Percentiles rank a stretch among this genome's conserved stretches.
phyloP scores from a whole-genome alignment of 2,888 invertebrate species.

The Drosophila maculinotata region DNA sequence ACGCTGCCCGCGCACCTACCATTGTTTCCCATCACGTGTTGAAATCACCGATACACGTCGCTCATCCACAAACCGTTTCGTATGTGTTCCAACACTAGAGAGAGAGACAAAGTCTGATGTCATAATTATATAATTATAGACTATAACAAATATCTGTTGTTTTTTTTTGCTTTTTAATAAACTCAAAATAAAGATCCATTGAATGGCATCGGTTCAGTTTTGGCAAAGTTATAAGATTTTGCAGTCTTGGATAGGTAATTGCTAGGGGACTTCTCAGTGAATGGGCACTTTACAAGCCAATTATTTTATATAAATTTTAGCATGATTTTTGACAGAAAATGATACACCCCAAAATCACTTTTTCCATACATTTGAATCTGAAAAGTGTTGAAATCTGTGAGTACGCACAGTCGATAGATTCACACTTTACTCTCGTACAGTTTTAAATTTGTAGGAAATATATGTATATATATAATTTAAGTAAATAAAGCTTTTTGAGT shows the following conservation, averaged over 20 bases:
- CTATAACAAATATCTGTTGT: conserved; percentile 1
- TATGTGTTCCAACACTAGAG: conserved; percentile 68
- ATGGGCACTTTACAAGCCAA: no score
- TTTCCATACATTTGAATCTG: no score
- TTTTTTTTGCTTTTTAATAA: conserved; percentile 22
- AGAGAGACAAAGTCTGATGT: conserved; percentile 31
- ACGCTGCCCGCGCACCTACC: conserved; percentile 59
- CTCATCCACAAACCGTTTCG: conserved; percentile 73
- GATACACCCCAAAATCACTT: no score
- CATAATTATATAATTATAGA: conserved; percentile 12
- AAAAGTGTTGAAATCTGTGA: no score
- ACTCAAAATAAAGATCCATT: background rate
- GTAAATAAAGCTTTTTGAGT: background rate
- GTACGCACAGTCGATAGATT: background rate
- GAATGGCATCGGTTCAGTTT: no score
- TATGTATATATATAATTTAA: background rate
- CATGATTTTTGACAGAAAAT: no score
- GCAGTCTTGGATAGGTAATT: no score
- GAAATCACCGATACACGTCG: conserved; percentile 60
- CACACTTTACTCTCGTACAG: background rate
- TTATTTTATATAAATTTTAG: no score
- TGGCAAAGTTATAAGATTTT: no score
- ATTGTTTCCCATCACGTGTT: conserved; percentile 67
- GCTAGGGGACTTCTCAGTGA: no score
- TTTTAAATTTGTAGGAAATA: background rate